Conservation (phyloP, 2,797 vertebrate genomes). For the Microhierax caerulescens region DNA sequence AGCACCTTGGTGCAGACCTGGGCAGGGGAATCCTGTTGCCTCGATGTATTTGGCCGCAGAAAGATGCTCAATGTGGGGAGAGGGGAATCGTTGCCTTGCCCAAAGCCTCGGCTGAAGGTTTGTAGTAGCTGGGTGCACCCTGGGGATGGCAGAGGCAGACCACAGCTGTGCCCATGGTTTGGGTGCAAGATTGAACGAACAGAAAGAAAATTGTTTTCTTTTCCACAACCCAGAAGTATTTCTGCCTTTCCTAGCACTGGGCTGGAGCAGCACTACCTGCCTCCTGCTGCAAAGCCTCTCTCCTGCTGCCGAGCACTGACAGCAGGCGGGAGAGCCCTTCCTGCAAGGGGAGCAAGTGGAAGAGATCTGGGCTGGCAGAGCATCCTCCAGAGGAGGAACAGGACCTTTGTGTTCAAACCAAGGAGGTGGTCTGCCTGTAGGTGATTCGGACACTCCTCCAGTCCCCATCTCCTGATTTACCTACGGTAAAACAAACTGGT, state of each 20-base stretch:
- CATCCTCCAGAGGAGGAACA: rapidly evolving
- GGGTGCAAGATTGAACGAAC: background rate
- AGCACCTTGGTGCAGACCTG: rapidly evolving
- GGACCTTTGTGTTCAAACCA: background rate
- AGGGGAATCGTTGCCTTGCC: background rate
- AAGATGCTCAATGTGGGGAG: rapidly evolving
- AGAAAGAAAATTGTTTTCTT: background rate
- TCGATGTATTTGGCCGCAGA: rapidly evolving
- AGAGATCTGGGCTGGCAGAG: background rate
- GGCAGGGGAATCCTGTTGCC: background rate
- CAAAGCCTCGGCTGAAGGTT: background rate
- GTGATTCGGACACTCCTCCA: background rate
- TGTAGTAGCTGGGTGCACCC: background rate
- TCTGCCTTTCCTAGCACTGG: background rate
- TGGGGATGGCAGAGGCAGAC: background rate
- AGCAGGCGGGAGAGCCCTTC: background rate
- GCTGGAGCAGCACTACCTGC: background rate
- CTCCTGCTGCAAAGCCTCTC: background rate
- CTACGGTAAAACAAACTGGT: background rate
- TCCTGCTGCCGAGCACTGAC: background rate
- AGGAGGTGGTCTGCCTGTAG: background rate
- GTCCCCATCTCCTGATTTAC: background rate
- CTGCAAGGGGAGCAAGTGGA: background rate
- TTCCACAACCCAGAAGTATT: background rate
- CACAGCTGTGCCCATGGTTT: background rate